A percentile compares a stretch with the other conserved stretches of the same genome.
These are phyloP conservation scores for Rapana venosa DNA, from an alignment of 2,888 invertebrate genomes.

Conservation along the genomic window DNA sequence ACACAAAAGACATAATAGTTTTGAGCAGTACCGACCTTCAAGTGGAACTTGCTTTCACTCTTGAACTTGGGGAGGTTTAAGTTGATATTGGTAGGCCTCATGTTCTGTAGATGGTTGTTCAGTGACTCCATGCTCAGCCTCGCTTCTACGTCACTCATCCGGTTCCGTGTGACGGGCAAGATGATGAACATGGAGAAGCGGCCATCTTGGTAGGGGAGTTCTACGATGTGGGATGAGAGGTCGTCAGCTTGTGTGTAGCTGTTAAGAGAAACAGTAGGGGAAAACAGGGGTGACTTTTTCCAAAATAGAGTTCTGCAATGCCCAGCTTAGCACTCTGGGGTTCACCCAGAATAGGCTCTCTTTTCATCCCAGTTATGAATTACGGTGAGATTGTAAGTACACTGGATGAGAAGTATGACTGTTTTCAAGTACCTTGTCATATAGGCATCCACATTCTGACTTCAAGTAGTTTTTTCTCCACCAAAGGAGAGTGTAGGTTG, in stretches of 20 bases:
- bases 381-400: no score
- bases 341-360: not conserved
- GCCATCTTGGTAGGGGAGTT: constrained; percentile 33
- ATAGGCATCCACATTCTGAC: no score
- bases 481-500: no score
- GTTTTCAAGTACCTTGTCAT: no score
- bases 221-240: constrained; percentile 19
- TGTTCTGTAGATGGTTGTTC: not conserved
- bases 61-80: constrained; percentile 31
- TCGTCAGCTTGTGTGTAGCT: constrained; percentile 6
- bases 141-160: constrained; percentile 14
- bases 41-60: constrained; percentile 27
- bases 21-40: constrained; percentile 13
- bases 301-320: not conserved
- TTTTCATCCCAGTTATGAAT: not conserved
- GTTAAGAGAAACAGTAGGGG: not conserved
- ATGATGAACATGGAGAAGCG: constrained; percentile 42
- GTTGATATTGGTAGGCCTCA: not conserved
- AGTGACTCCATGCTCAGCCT: not conserved
- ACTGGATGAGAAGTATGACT: no score
- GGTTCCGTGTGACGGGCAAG: constrained; percentile 11
- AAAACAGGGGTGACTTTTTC: not conserved
- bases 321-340: not conserved
- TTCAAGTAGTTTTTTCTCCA: no score
- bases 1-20: no score